Percentiles rank a stretch among this genome's conserved stretches.
Conservation (phyloP, 1,140 invertebrate species). For the Bombus pascuorum region DNA sequence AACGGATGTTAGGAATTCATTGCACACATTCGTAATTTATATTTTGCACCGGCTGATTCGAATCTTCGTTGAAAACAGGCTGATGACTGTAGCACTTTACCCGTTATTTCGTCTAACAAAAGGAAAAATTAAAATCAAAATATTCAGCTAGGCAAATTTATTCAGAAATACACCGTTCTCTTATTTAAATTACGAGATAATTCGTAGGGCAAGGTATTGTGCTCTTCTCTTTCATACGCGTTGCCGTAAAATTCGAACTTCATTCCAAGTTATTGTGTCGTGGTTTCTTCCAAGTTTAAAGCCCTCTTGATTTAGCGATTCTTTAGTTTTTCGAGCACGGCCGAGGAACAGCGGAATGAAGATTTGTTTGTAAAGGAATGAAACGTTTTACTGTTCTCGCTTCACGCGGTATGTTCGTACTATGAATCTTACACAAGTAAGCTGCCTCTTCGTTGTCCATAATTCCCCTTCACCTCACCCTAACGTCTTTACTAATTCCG, state of each 20-base stretch:
- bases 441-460: not conserved
- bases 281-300: constrained; percentile 9
- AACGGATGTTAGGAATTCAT: not conserved
- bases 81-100: not conserved
- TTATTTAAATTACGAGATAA: constrained; percentile 24
- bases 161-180: not conserved
- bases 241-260: constrained; percentile 14
- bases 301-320: constrained; percentile 20
- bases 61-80: constrained; percentile 11
- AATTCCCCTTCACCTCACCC: constrained; percentile 14
- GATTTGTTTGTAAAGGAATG: constrained; percentile 41
- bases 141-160: not conserved
- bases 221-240: not conserved
- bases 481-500: not conserved
- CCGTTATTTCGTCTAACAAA: not conserved
- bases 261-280: not conserved
- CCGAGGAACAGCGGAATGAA: not conserved
- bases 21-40: not conserved
- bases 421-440: constrained; percentile 1
- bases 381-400: constrained; percentile 24
- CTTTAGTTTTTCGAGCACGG: not conserved
- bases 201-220: not conserved
- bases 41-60: not conserved
- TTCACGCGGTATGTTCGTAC: not conserved
- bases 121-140: constrained; percentile 5